phyloP scores from a whole-genome alignment of 2,888 invertebrate genomes.

The Nipponacmea schrenckii region DNA sequence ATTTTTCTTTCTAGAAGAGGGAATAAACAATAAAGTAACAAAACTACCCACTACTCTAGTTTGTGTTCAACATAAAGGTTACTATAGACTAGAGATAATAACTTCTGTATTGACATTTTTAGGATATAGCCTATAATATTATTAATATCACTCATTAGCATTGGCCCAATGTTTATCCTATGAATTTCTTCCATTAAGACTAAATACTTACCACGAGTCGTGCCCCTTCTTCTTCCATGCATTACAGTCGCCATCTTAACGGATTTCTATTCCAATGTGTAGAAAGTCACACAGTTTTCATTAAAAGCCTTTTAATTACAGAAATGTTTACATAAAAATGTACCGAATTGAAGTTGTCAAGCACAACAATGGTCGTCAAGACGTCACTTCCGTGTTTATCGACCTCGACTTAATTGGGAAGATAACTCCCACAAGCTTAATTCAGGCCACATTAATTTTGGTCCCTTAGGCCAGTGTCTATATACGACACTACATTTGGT shows the following conservation, averaged over 20 bases:
- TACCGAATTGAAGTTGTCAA: conserved; percentile 42
- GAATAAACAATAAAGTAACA: no score
- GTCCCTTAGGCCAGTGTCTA: no score
- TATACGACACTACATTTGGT: no score
- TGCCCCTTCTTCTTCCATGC: conserved; percentile 58
- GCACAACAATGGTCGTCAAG: conserved; percentile 42
- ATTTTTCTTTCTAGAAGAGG: no score
- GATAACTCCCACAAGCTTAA: neutral
- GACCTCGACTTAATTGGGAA: neutral
- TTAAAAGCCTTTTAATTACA: neutral
- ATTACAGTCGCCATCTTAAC: conserved; percentile 50
- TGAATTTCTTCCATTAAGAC: no score
- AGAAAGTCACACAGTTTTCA: neutral
- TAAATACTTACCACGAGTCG: conserved; percentile 40
- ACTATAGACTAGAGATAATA: no score
- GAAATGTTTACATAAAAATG: conserved; percentile 1
- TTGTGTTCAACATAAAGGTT: no score
- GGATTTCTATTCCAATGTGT: neutral
- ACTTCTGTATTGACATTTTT: no score
- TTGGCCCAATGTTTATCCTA: no score
- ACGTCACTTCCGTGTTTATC: conserved; percentile 42
- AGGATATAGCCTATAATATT: no score
- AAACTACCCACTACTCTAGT: neutral
- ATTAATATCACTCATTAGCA: no score
- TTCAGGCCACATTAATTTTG: no score